Evolutionary conservation across 2,113 vertebrate species (phyloP).

Genomic region (Prochilodus magdalenae): DNA sequence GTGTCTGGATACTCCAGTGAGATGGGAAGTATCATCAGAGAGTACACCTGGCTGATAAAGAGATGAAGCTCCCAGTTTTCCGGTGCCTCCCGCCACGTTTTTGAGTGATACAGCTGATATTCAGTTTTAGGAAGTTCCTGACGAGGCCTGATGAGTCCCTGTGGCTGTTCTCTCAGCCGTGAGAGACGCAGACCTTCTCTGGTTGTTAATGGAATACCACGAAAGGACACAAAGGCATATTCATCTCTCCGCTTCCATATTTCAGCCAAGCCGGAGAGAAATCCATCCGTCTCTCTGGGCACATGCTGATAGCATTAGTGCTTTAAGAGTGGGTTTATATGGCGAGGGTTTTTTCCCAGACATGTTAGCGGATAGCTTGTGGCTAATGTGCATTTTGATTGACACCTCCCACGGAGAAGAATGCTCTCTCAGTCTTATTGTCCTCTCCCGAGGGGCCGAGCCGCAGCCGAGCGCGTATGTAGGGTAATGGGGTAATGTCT

Average conservation of each 20-base stretch:
- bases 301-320: conserved; percentile 8
- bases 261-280: neutral
- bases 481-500: conserved; percentile 25
- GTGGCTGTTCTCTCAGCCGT: too few species aligned
- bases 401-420: conserved; percentile 33
- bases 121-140: too few species aligned
- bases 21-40: too few species aligned
- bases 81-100: too few species aligned
- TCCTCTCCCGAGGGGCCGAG: conserved; percentile 31
- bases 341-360: conserved; percentile 12
- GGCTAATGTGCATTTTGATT: conserved; percentile 46
- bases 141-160: too few species aligned
- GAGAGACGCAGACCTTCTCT: neutral
- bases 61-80: too few species aligned
- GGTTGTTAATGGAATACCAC: neutral
- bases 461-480: conserved; percentile 31
- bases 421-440: conserved; percentile 21
- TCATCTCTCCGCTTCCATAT: conserved; percentile 8
- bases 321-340: conserved; percentile 17
- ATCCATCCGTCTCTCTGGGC: neutral
- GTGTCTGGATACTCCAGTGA: too few species aligned
- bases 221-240: neutral
- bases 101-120: too few species aligned
- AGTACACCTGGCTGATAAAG: too few species aligned
- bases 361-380: conserved; percentile 8